Conservation (phyloP, 1,140 invertebrate genomes). For the Aphelinus certus region DNA sequence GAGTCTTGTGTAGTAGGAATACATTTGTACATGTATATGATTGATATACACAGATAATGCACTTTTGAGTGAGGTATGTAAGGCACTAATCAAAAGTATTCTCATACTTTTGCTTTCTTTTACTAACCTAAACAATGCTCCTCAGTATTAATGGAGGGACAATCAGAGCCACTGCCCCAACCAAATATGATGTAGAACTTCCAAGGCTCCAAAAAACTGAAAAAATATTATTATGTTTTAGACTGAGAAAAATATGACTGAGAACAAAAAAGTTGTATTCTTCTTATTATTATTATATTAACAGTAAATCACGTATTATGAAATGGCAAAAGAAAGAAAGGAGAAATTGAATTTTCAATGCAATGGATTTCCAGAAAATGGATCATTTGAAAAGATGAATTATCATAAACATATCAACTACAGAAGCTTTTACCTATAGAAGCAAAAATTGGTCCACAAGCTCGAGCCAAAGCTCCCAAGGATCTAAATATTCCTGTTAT, state of each 20-base stretch:
- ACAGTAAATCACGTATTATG: too few species aligned
- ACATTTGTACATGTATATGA: background rate
- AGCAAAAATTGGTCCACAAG: slow-evolving; percentile 89
- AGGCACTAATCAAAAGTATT: slow-evolving; percentile 24
- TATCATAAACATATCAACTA: background rate
- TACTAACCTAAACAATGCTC: slow-evolving; percentile 25
- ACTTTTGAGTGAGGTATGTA: background rate
- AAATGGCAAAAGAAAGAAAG: too few species aligned
- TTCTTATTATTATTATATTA: background rate
- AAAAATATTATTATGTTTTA: slow-evolving; percentile 50
- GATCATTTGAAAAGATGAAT: background rate
- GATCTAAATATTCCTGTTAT: slow-evolving; percentile 94
- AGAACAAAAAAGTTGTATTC: background rate
- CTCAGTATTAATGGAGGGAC: slow-evolving; percentile 73
- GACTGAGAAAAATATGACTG: too few species aligned
- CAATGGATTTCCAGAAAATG: too few species aligned
- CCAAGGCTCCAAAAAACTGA: slow-evolving; percentile 85
- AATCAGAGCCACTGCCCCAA: slow-evolving; percentile 74
- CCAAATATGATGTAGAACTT: slow-evolving; percentile 77
- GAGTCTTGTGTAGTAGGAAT: background rate
- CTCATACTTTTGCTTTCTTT: too few species aligned
- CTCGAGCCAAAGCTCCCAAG: slow-evolving; percentile 90
- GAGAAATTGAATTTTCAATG: too few species aligned
- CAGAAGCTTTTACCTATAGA: slow-evolving; percentile 71
- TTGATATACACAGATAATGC: background rate